These are phyloP conservation scores for Ranitomeya variabilis DNA, from an alignment of 2,113 vertebrate species.

Conservation along the genomic window DNA sequence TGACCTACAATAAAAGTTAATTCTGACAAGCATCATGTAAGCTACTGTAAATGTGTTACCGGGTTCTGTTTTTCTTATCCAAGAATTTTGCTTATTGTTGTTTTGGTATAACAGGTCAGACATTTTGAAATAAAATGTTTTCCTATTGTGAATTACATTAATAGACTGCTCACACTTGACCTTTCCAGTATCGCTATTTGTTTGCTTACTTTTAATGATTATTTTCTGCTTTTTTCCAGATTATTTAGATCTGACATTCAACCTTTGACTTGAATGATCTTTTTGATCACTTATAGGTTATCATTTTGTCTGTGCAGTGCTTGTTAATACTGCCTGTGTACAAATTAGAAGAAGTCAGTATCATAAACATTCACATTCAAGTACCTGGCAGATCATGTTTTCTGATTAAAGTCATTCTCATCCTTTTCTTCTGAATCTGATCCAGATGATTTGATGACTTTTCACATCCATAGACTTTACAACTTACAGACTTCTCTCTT, in stretches of 20 bases:
- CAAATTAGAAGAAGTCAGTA: too few species aligned
- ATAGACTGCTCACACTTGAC: background rate
- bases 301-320: background rate
- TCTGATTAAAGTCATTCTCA: too few species aligned
- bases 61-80: background rate
- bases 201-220: constrained; percentile 25
- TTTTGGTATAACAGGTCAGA: background rate
- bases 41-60: background rate
- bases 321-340: background rate
- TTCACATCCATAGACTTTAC: too few species aligned
- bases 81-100: background rate
- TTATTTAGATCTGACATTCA: background rate
- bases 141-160: background rate
- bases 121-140: background rate
- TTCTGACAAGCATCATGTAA: background rate
- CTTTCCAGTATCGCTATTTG: background rate
- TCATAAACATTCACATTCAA: too few species aligned
- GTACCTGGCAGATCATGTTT: too few species aligned
- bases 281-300: background rate
- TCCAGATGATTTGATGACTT: too few species aligned
- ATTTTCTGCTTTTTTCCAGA: background rate
- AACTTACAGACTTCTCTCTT: too few species aligned
- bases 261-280: background rate
- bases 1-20: background rate
- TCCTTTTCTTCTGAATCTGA: too few species aligned